phyloP scores from a whole-genome alignment of 2,797 vertebrate genomes.

The Odontamblyopus lacepedii region DNA sequence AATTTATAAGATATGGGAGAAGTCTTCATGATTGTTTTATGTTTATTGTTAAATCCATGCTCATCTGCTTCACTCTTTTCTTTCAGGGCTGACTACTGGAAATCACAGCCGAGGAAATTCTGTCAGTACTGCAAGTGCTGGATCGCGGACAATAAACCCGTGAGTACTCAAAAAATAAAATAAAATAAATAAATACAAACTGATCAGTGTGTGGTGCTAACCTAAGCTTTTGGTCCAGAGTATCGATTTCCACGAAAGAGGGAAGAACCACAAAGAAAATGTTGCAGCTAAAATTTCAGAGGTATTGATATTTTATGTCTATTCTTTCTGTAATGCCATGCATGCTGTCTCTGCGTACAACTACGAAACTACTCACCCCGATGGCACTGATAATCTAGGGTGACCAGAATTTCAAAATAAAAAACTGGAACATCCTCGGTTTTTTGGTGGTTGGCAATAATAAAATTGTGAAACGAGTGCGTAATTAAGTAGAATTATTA shows the following conservation, averaged over 20 bases:
- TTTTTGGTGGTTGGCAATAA: no score
- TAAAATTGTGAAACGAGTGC: no score
- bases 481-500: no score
- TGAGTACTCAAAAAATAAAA: constrained; percentile 63
- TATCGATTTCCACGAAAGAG: constrained; percentile 97
- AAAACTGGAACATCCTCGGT: no score
- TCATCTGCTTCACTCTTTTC: constrained; percentile 11
- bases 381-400: no score
- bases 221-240: constrained; percentile 78
- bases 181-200: neutral
- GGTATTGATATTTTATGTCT: constrained; percentile 69
- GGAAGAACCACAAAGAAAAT: constrained; percentile 99
- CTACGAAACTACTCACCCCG: no score
- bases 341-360: neutral
- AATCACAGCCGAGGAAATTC: constrained; percentile 98
- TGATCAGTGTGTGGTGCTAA: neutral
- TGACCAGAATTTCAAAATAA: no score
- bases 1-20: no score
- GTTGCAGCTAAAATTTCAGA: constrained; percentile 93
- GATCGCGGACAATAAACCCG: constrained; percentile 98
- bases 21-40: neutral
- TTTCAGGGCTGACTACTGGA: constrained; percentile 97
- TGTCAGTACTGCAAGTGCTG: constrained; percentile 99
- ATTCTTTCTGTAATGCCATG: no score
- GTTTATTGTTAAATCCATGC: constrained; percentile 43